A percentile compares a stretch with the other conserved stretches of the same genome.
phyloP scores from a whole-genome alignment of 2,888 invertebrate species.

The Carterocephalus palaemon region DNA sequence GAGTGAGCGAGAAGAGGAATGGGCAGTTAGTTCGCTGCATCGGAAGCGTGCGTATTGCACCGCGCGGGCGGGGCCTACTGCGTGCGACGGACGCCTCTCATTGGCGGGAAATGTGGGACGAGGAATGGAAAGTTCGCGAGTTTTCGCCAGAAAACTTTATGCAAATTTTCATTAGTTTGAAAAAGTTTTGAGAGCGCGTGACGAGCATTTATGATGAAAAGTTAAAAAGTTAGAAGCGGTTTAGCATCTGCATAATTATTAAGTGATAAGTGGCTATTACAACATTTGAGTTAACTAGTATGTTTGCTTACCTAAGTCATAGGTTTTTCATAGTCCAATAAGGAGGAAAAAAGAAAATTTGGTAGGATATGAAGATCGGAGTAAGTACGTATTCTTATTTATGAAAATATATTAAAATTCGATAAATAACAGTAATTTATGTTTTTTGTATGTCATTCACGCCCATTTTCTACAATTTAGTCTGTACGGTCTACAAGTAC shows the following conservation, averaged over 20 bases:
- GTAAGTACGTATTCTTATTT: too few species aligned
- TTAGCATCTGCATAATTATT: too few species aligned
- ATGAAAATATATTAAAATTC: too few species aligned
- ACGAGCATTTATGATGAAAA: constrained; percentile 1
- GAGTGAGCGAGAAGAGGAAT: constrained; percentile 52
- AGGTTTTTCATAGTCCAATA: background rate
- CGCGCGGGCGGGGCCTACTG: constrained; percentile 63
- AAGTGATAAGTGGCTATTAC: too few species aligned
- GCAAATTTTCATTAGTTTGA: constrained; percentile 31
- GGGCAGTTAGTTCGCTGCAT: constrained; percentile 49
- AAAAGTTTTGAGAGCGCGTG: constrained; percentile 23
- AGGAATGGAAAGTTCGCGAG: constrained; percentile 61
- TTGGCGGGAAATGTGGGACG: constrained; percentile 64
- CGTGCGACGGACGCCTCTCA: constrained; percentile 50
- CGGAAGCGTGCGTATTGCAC: constrained; percentile 72
- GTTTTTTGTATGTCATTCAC: too few species aligned
- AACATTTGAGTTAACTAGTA: too few species aligned
- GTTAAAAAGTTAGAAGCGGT: too few species aligned
- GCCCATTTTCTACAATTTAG: too few species aligned
- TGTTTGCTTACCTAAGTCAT: background rate
- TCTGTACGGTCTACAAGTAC: too few species aligned
- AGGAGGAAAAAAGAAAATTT: too few species aligned
- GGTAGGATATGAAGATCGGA: too few species aligned
- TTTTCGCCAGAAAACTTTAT: constrained; percentile 62
- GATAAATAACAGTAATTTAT: too few species aligned